These are phyloP conservation scores for Notocelia uddmanniana DNA, from an alignment of 2,888 invertebrate genomes.

Conservation along the genomic window DNA sequence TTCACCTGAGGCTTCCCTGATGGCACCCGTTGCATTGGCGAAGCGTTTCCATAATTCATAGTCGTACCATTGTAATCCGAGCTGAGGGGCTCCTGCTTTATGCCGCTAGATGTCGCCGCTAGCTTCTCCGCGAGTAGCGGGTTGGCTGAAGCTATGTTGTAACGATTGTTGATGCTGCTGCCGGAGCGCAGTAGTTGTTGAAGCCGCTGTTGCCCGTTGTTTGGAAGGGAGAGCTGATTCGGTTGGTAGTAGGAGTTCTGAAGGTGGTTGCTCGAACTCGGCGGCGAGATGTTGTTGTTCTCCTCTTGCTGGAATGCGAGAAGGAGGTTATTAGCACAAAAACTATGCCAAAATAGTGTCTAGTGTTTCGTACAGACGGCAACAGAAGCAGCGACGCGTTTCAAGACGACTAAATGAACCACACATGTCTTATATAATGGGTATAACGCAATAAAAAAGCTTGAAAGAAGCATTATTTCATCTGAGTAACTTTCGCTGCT, in stretches of 20 bases:
- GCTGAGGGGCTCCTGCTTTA: slow-evolving; percentile 84
- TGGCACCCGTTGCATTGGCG: slow-evolving; percentile 84
- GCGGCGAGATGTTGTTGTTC: slow-evolving; percentile 82
- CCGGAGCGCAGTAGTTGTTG: slow-evolving; percentile 80
- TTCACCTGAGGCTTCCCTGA: slow-evolving; percentile 83
- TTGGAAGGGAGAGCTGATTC: slow-evolving; percentile 71
- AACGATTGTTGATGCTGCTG: slow-evolving; percentile 84
- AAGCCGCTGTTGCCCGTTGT: slow-evolving; percentile 77
- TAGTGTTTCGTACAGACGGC: too few species aligned
- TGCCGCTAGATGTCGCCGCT: slow-evolving; percentile 90
- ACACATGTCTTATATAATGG: too few species aligned
- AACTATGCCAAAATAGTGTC: neutral
- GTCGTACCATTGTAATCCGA: slow-evolving; percentile 81
- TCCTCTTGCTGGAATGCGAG: slow-evolving; percentile 82
- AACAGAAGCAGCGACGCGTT: too few species aligned
- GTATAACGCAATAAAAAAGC: too few species aligned
- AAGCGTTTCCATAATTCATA: slow-evolving; percentile 82
- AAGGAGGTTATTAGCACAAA: slow-evolving; percentile 1
- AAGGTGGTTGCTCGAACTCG: slow-evolving; percentile 75
- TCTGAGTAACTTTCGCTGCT: too few species aligned
- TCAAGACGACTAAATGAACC: too few species aligned
- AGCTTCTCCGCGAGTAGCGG: slow-evolving; percentile 94
- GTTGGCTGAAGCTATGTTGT: slow-evolving; percentile 94
- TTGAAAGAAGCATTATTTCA: too few species aligned
- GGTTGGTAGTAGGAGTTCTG: slow-evolving; percentile 79